Evolutionary conservation across 1,140 invertebrate species (phyloP).

Genomic region (Caligus rogercresseyi): DNA sequence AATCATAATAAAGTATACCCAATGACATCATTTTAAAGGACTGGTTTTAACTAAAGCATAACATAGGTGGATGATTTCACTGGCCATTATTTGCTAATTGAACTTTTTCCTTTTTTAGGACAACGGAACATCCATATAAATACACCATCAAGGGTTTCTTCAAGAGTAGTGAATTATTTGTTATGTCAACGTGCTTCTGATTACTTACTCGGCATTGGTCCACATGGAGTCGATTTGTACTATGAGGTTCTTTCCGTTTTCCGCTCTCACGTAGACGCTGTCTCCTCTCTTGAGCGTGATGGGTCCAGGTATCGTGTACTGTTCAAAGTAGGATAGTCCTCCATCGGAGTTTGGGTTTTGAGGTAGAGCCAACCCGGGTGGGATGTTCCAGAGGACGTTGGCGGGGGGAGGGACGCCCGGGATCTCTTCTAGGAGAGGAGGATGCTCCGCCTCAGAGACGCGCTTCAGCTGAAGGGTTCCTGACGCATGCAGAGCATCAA

Average conservation of each 20-base stretch:
- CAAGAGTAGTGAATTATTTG: too few relatives aligned
- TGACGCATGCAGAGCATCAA: slow-evolving; percentile 46
- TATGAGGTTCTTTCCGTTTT: slow-evolving; percentile 65
- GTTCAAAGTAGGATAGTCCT: slow-evolving; percentile 64
- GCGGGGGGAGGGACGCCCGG: slow-evolving; percentile 38
- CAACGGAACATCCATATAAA: too few relatives aligned
- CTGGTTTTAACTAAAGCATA: too few relatives aligned
- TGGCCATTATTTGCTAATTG: too few relatives aligned
- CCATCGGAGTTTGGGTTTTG: slow-evolving; percentile 40
- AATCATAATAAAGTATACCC: too few relatives aligned
- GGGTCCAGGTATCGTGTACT: slow-evolving; percentile 57
- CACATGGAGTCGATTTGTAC: slow-evolving; percentile 88
- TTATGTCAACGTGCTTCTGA: too few relatives aligned
- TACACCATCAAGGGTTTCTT: too few relatives aligned
- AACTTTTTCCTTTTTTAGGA: too few relatives aligned
- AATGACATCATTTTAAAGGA: too few relatives aligned
- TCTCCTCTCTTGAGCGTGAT: slow-evolving; percentile 74
- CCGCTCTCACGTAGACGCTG: slow-evolving; percentile 73
- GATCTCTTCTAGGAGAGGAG: slow-evolving; percentile 67
- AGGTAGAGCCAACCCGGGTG: slow-evolving; percentile 23
- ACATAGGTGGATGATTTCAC: too few relatives aligned
- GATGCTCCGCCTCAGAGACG: slow-evolving; percentile 71
- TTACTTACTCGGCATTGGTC: slow-evolving; percentile 59
- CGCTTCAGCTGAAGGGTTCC: slow-evolving; percentile 57
- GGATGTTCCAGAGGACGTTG: slow-evolving; percentile 11